Percentiles rank a stretch among this genome's conserved stretches.
Conservation (phyloP, 1,140 invertebrate genomes). For the Paramacrobiotus metropolitanus region DNA sequence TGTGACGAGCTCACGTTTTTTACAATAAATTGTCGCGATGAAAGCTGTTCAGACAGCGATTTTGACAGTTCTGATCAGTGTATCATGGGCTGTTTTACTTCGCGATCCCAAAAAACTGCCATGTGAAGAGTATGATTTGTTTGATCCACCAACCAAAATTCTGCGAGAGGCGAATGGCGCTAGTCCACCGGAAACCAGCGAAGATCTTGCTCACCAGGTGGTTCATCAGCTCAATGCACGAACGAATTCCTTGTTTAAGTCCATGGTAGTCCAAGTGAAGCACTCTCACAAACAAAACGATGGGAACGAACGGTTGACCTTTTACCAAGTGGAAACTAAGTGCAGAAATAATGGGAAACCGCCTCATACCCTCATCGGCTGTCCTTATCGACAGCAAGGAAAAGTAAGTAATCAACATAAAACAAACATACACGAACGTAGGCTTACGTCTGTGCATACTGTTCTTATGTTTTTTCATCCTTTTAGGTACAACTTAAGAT, state of each 20-base stretch:
- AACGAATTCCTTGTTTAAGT: not conserved
- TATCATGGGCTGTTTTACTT: not conserved
- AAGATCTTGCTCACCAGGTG: not conserved
- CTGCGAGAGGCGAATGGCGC: not conserved
- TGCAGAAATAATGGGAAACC: not conserved
- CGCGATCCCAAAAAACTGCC: not conserved
- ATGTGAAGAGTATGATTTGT: not conserved
- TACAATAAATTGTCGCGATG: no score
- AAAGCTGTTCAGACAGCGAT: no score
- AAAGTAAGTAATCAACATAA: no score
- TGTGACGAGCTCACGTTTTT: no score
- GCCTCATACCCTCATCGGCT: no score
- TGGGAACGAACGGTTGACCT: not conserved
- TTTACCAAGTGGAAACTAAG: not conserved
- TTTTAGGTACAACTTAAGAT: no score
- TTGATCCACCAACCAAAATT: not conserved
- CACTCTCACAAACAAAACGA: not conserved
- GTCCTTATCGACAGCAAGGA: no score
- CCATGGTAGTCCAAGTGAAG: not conserved
- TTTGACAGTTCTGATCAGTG: not conserved
- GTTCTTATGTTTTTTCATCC: no score
- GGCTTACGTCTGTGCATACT: no score
- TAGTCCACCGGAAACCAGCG: not conserved
- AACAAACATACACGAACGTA: no score
- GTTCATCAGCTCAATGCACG: not conserved